A percentile compares a stretch with the other conserved stretches of the same genome.
These are phyloP conservation scores for Gasteruption jaculator DNA, from an alignment of 2,888 invertebrate genomes.

Conservation along the genomic window DNA sequence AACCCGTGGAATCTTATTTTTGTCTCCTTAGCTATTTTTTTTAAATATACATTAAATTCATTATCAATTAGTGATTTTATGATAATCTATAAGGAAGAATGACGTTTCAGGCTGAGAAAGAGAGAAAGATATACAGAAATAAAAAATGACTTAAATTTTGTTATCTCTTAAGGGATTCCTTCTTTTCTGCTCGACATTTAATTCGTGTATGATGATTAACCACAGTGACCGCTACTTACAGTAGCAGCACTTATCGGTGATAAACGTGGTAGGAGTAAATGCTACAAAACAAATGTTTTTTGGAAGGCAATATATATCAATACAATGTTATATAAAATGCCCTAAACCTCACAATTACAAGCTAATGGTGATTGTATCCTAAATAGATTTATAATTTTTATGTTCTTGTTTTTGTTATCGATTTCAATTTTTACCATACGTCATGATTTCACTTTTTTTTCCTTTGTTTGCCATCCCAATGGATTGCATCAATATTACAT, in stretches of 20 bases:
- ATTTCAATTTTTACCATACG: not conserved
- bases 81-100: conserved; percentile 37
- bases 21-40: too few relatives aligned
- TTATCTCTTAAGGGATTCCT: too few relatives aligned
- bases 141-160: not conserved
- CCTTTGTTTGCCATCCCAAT: too few relatives aligned
- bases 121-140: not conserved
- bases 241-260: too few relatives aligned
- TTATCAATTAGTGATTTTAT: too few relatives aligned
- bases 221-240: too few relatives aligned
- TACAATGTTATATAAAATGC: conserved; percentile 44
- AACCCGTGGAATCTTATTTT: too few relatives aligned
- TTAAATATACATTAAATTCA: too few relatives aligned
- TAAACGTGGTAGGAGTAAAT: conserved; percentile 32
- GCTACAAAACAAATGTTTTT: conserved; percentile 41
- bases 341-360: conserved; percentile 40
- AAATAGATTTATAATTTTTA: conserved; percentile 36
- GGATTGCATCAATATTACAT: too few relatives aligned
- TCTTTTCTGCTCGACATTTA: conserved; percentile 21
- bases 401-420: too few relatives aligned
- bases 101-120: conserved; percentile 29
- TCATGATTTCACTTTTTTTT: too few relatives aligned
- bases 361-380: conserved; percentile 42
- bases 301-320: conserved; percentile 46
- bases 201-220: too few relatives aligned